These are phyloP conservation scores for Metridium senile DNA, from an alignment of 92 coral and sea anemone genomes.

Conservation along the genomic window DNA sequence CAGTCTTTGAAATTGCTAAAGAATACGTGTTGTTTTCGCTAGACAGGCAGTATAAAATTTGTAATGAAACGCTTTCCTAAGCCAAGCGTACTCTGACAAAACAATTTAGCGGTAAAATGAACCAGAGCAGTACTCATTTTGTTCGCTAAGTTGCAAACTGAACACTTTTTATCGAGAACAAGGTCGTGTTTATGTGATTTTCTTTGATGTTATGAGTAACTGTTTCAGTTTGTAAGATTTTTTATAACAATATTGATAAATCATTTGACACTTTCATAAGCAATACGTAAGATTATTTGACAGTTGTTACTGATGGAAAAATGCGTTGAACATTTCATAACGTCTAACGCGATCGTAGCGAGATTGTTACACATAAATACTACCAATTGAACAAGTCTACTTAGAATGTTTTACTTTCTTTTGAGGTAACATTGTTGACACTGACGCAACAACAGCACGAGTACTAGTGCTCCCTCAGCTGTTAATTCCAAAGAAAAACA, in stretches of 20 bases:
- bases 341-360: background rate
- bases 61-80: too few relatives aligned
- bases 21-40: too few relatives aligned
- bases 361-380: background rate
- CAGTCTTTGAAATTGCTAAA: too few relatives aligned
- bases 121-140: background rate
- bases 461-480: slow-evolving; percentile 6
- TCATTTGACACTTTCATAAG: background rate
- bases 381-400: background rate
- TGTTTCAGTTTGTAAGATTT: background rate
- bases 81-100: too few relatives aligned
- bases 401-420: background rate
- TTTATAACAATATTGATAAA: background rate
- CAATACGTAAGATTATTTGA: slow-evolving; percentile 7
- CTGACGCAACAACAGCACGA: background rate
- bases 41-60: too few relatives aligned
- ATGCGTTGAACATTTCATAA: background rate
- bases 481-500: slow-evolving; percentile 8
- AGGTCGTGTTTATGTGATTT: background rate
- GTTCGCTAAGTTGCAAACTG: background rate
- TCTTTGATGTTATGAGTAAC: background rate
- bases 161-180: background rate
- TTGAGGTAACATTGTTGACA: background rate
- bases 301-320: background rate
- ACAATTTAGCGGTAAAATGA: background rate